These are phyloP conservation scores for Crotalus tigris DNA, from an alignment of 2,113 vertebrate species.

Conservation along the genomic window DNA sequence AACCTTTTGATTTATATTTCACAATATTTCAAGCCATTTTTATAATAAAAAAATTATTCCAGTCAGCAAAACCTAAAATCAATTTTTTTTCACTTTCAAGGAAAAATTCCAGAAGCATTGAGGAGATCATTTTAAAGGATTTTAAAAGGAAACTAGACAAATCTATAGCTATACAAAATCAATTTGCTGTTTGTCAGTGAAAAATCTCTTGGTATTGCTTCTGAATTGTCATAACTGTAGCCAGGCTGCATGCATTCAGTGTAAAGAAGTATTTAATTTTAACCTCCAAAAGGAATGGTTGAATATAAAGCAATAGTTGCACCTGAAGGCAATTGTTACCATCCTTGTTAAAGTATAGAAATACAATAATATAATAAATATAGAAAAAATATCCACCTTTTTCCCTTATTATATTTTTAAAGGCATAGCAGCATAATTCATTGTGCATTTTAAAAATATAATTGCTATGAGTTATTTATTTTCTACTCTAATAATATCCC, in stretches of 20 bases:
- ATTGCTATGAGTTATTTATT: not conserved
- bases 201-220: conserved; percentile 32
- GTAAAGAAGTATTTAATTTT: not conserved
- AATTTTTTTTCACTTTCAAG: no score
- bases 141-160: not conserved
- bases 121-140: not conserved
- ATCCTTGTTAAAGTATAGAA: not conserved
- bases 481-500: not conserved
- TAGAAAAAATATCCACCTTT: not conserved
- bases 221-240: conserved; percentile 38
- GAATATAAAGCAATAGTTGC: not conserved
- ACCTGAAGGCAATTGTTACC: not conserved
- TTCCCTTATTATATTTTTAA: not conserved
- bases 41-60: no score
- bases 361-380: not conserved
- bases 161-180: not conserved
- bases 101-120: not conserved
- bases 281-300: not conserved
- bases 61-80: no score
- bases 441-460: not conserved
- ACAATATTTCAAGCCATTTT: no score
- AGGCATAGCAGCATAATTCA: not conserved
- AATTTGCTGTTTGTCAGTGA: not conserved
- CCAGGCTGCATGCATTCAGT: conserved; percentile 22
- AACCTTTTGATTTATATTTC: no score